Base-by-base conservation (phyloP, 2,888 invertebrate genomes). In the Synergus gifuensis region DNA sequence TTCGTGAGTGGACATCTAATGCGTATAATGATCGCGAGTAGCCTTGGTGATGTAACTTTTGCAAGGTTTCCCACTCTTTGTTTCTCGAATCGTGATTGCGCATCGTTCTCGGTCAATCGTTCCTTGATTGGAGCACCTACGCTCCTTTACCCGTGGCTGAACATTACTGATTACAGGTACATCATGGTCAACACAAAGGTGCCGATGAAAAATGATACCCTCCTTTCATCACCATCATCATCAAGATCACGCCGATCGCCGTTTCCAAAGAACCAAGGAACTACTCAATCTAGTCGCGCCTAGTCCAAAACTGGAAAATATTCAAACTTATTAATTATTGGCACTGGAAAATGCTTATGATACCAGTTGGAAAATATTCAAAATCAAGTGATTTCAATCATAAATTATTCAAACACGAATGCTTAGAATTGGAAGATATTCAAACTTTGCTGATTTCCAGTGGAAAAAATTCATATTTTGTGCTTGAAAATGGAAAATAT, bases 11-110 rank as follows among this genome's bases (percentile, higher is more conserved):
- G 69, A 69, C 69, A 69, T 69, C 46, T 69, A 67, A 69, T 69
- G 69, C 69, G 69, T 49, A 69, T 67, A 67, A 67, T 69, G 69
- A 69, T 69, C 28, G 46, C 28, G 28, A 79, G 83, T 86, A 89
- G 89, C 90, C 90, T 90, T 88, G 89, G 84, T 90, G 89, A 90
- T 89, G 89, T 89, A 91, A 91, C 90, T 88, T 88, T 90, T 88
- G 85, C 90, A 89, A 91, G 89, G 90, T 90, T 90, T 87, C 86
- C 82, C 82, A 84, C 84, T 85, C 86, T 85, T 87, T 84, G 82
- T 84, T 82, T 46, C 79, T 76, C 66, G 76, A 78, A 81, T 78
- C 82, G 80, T 76, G 83, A 85, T 85, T 82, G 80, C 82, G 79
- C 82, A 80, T 83, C 79, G 77, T 82, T 54, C 80, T 76, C 80